These are phyloP conservation scores for Cremastinae sp. DNA, from an alignment of 2,888 invertebrate genomes.

Conservation along the genomic window DNA sequence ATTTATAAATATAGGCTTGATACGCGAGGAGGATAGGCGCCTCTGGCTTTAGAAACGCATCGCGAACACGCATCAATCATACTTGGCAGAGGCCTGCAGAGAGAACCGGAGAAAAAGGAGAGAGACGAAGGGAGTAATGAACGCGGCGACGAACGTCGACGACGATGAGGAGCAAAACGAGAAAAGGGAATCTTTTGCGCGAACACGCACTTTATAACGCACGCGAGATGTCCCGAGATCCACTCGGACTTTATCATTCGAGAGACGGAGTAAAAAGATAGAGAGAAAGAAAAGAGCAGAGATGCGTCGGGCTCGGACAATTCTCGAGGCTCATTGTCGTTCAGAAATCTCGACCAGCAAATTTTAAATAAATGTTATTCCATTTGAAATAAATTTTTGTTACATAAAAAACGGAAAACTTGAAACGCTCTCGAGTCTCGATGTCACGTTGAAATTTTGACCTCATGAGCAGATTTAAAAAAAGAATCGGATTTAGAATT, in stretches of 20 bases:
- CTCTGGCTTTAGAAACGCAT: constrained; percentile 35
- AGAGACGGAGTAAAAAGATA: not conserved
- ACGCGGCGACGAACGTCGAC: constrained; percentile 34
- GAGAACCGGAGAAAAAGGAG: constrained; percentile 10
- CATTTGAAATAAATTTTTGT: too few relatives aligned
- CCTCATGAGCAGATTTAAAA: too few relatives aligned
- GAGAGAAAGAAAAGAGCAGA: not conserved
- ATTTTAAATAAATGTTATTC: not conserved
- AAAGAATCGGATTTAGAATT: too few relatives aligned
- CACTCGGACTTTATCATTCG: constrained; percentile 15
- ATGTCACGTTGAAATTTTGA: too few relatives aligned
- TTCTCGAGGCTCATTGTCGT: not conserved
- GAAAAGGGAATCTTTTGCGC: constrained; percentile 38
- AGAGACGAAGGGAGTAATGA: constrained; percentile 32
- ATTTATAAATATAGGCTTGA: not conserved
- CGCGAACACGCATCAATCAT: constrained; percentile 48
- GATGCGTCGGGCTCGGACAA: not conserved
- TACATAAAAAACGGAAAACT: too few relatives aligned
- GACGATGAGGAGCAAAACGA: constrained; percentile 27
- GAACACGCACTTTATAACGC: constrained; percentile 31
- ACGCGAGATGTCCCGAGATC: constrained; percentile 37
- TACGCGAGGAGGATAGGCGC: constrained; percentile 31
- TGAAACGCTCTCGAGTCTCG: too few relatives aligned
- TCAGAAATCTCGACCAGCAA: not conserved
- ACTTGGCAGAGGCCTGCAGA: constrained; percentile 31